A percentile compares a stretch with the other conserved stretches of the same genome.
phyloP scores from a whole-genome alignment of 2,797 vertebrate genomes.

The Myotis vivesi region DNA sequence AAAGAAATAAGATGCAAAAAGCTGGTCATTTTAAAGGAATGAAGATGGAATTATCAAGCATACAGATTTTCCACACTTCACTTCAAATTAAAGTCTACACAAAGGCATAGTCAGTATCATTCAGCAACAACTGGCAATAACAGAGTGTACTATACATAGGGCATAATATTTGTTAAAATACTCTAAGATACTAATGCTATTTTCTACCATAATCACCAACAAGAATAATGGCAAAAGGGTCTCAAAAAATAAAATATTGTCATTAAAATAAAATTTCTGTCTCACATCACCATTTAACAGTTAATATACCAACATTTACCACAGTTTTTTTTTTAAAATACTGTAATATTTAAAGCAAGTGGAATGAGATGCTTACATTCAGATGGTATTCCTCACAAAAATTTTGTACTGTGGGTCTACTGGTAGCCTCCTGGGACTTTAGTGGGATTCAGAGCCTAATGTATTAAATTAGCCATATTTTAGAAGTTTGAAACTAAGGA shows the following conservation, averaged over 20 bases:
- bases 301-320: background rate
- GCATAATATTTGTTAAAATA: background rate
- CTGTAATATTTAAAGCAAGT: background rate
- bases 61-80: background rate
- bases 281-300: background rate
- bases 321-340: background rate
- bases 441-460: background rate
- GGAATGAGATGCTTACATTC: background rate
- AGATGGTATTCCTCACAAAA: background rate
- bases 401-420: background rate
- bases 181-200: background rate
- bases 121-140: fast-evolving
- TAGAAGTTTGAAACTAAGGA: background rate
- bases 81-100: background rate
- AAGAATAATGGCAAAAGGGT: background rate
- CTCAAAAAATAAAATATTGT: background rate
- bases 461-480: background rate
- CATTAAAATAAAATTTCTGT: background rate
- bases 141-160: fast-evolving
- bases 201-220: background rate
- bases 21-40: background rate
- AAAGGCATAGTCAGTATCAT: background rate
- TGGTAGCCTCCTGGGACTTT: background rate
- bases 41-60: background rate
- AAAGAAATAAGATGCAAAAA: background rate